Conservation (phyloP, 2,113 vertebrate genomes). For the Isurus oxyrinchus region DNA sequence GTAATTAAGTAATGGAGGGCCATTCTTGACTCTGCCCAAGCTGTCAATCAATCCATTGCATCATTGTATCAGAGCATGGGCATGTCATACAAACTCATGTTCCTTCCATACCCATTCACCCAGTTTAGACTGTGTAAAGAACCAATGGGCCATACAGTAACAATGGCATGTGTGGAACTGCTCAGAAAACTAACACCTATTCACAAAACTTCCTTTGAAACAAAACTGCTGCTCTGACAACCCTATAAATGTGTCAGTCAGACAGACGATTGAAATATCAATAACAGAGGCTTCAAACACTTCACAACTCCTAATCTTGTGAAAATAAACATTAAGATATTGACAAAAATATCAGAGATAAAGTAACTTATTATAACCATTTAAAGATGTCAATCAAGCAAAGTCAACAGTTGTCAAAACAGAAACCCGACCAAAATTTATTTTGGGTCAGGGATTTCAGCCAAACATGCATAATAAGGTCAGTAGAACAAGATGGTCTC, state of each 20-base stretch:
- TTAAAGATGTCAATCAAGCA: neutral
- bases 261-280: neutral
- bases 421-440: neutral
- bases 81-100: no score
- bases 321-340: neutral
- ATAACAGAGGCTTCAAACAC: neutral
- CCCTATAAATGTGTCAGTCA: no score
- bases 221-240: no score
- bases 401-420: neutral
- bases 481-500: no score
- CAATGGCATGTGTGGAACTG: neutral
- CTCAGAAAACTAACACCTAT: neutral
- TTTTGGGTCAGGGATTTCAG: neutral
- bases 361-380: neutral
- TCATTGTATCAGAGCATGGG: neutral
- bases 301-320: neutral
- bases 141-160: neutral
- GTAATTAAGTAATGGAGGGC: no score
- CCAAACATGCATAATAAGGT: neutral
- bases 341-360: neutral
- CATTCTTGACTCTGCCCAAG: no score
- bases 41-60: neutral
- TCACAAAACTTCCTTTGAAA: no score
- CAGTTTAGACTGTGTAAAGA: neutral
- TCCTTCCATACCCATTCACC: neutral